Percentiles rank a stretch among this genome's conserved stretches.
Conservation (phyloP, 2,888 invertebrate species). For the Myathropa florea region DNA sequence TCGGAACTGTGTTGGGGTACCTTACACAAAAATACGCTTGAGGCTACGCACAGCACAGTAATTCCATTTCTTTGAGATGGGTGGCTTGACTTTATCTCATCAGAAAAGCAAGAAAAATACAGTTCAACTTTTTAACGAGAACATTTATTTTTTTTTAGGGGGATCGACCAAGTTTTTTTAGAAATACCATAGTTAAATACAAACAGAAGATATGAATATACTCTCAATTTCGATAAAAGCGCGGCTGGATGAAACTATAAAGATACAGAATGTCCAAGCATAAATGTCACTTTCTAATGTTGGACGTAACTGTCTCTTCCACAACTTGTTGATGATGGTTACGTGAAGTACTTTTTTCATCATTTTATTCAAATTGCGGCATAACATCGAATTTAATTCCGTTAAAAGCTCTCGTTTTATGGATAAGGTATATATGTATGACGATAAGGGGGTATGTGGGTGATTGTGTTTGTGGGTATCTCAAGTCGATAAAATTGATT, state of each 20-base stretch:
- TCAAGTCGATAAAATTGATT: conserved; percentile 70
- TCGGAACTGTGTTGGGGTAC: conserved; percentile 28
- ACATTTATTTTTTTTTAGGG: conserved; percentile 47
- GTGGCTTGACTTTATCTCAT: conserved; percentile 16
- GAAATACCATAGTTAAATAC: conserved; percentile 37
- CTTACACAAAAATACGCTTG: conserved; percentile 11
- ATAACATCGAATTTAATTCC: conserved; percentile 65
- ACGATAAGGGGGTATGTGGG: background rate
- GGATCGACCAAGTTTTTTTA: conserved; percentile 28
- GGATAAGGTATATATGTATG: background rate
- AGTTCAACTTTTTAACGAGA: conserved; percentile 57
- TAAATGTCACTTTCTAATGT: conserved; percentile 49
- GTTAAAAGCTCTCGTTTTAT: conserved; percentile 68
- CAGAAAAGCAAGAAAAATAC: background rate
- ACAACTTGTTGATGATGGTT: conserved; percentile 52
- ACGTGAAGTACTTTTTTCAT: conserved; percentile 10
- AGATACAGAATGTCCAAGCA: conserved; percentile 14
- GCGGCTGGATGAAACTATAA: conserved; percentile 45
- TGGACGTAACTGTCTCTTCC: conserved; percentile 19
- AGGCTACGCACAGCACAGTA: conserved; percentile 38
- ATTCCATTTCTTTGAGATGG: conserved; percentile 7
- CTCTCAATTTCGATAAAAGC: conserved; percentile 50
- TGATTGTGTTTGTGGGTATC: conserved; percentile 16
- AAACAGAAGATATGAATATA: background rate
- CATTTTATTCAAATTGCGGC: conserved; percentile 55